Conservation (phyloP, 2,888 invertebrate species). For the Exocentrus adspersus region DNA sequence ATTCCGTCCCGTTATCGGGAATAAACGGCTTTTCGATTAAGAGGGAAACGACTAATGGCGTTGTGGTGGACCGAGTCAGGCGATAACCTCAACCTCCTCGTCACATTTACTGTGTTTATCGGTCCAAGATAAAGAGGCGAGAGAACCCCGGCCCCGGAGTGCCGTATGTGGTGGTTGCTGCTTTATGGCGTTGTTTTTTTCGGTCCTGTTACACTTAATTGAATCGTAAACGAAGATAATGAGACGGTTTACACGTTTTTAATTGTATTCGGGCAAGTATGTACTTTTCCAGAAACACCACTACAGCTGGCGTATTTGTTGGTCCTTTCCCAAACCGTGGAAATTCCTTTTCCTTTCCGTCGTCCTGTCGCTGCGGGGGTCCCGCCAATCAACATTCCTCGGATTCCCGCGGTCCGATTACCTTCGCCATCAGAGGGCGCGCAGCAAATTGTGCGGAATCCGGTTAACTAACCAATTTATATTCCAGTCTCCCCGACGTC, state of each 20-base stretch:
- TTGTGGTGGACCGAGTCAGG: conserved; percentile 21
- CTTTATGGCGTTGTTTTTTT: not conserved
- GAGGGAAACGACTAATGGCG: conserved; percentile 23
- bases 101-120: conserved; percentile 18
- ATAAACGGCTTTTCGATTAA: conserved; percentile 29
- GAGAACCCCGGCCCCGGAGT: not conserved
- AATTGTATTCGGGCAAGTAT: too few species aligned
- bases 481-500: conserved; percentile 12
- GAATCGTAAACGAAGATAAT: too few species aligned
- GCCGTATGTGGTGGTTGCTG: not conserved
- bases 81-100: conserved; percentile 26
- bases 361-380: too few species aligned
- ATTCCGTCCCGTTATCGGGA: conserved; percentile 28
- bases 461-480: conserved; percentile 13
- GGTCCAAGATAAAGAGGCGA: conserved; percentile 5
- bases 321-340: too few species aligned
- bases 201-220: not conserved
- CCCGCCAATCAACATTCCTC: conserved; percentile 2
- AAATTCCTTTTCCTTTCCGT: too few species aligned
- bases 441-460: conserved; percentile 9
- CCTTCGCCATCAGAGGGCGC: not conserved
- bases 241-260: too few species aligned
- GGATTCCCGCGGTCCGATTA: conserved; percentile 6
- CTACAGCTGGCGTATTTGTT: too few species aligned
- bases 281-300: too few species aligned